phyloP scores from a whole-genome alignment of 2,888 invertebrate species.

The Ptychoptera albimana region DNA sequence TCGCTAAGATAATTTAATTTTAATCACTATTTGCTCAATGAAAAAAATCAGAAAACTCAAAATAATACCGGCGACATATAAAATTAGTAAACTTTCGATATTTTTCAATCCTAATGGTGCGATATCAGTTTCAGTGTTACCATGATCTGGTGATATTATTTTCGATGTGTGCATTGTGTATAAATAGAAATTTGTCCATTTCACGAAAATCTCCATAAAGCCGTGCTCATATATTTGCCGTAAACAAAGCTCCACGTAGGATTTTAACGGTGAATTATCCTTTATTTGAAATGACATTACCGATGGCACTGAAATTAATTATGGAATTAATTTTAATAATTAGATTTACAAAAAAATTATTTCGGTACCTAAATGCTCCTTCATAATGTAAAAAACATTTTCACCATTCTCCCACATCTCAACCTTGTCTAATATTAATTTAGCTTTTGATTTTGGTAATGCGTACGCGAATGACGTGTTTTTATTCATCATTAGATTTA shows the following conservation, averaged over 20 bases:
- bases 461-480: not conserved
- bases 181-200: no score
- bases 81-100: no score
- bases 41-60: no score
- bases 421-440: not conserved
- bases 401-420: not conserved
- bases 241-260: not conserved
- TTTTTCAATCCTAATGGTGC: no score
- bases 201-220: not conserved
- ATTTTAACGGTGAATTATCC: conserved; percentile 1
- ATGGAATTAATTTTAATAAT: no score
- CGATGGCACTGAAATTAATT: not conserved
- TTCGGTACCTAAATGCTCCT: not conserved
- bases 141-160: no score
- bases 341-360: no score
- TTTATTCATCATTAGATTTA: not conserved
- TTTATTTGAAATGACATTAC: conserved; percentile 1
- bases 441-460: not conserved
- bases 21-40: no score
- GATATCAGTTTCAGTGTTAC: no score
- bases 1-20: no score
- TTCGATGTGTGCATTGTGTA: no score
- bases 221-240: not conserved
- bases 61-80: no score
- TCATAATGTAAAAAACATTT: not conserved